These are phyloP conservation scores for Chironex yamaguchii DNA, from an alignment of 30 jellyfish, hydroid and myxozoan species.

Conservation along the genomic window DNA sequence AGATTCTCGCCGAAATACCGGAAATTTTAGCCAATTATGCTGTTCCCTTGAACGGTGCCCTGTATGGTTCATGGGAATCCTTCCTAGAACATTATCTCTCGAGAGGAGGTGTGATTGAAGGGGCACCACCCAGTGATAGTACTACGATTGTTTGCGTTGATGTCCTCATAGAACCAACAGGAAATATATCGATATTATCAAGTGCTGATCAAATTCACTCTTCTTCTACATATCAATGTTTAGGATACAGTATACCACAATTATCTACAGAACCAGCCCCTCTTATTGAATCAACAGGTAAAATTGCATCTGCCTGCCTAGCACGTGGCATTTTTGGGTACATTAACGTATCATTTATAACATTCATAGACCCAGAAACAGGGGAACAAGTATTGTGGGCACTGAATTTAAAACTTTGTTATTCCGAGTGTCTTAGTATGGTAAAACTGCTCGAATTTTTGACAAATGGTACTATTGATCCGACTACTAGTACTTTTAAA, in stretches of 20 bases:
- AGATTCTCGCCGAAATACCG: slow-evolving; percentile 81
- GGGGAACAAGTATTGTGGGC: slow-evolving; percentile 91
- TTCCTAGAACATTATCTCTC: background rate
- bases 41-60: slow-evolving; percentile 46
- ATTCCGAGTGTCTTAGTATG: slow-evolving; percentile 58
- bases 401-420: slow-evolving; percentile 71
- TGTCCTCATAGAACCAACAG: slow-evolving; percentile 84
- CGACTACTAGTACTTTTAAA: slow-evolving; percentile 23
- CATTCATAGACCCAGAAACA: slow-evolving; percentile 83
- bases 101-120: slow-evolving; percentile 91
- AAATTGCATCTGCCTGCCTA: slow-evolving; percentile 73
- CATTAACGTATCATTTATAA: slow-evolving; percentile 69
- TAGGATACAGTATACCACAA: slow-evolving; percentile 94
- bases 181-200: slow-evolving; percentile 62
- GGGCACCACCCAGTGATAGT: slow-evolving; percentile 92
- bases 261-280: slow-evolving; percentile 79
- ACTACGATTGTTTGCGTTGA: slow-evolving; percentile 81
- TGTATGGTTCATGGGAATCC: slow-evolving; percentile 59
- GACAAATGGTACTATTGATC: slow-evolving; percentile 61
- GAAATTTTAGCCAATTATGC: slow-evolving; percentile 59
- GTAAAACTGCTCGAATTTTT: slow-evolving; percentile 38
- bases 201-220: slow-evolving; percentile 96
- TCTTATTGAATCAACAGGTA: slow-evolving; percentile 22
- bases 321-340: slow-evolving; percentile 87
- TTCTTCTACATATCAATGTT: slow-evolving; percentile 58